phyloP scores from a whole-genome alignment of 2,888 invertebrate species.

The Myathropa florea region DNA sequence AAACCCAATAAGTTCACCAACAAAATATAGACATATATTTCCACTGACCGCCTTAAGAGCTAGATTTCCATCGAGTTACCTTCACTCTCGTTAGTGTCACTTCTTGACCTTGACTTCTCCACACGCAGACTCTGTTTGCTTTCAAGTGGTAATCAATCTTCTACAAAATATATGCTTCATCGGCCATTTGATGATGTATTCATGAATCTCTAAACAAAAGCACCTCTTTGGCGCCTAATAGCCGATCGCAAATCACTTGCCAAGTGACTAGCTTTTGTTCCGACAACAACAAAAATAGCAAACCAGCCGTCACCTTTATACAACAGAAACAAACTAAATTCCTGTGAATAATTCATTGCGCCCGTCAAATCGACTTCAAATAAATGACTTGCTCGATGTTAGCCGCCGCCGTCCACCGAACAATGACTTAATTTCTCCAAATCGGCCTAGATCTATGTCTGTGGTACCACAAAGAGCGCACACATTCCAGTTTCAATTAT shows the following conservation, averaged over 20 bases:
- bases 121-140: neutral
- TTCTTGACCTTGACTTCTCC: neutral
- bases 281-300: neutral
- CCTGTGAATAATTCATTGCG: conserved; percentile 18
- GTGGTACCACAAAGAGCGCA: conserved; percentile 8
- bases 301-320: neutral
- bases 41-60: too few species aligned
- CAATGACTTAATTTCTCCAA: conserved; percentile 58
- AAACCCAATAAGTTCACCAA: too few species aligned
- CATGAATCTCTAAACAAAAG: neutral
- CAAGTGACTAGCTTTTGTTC: neutral
- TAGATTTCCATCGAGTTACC: neutral
- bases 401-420: conserved; percentile 15
- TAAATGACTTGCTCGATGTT: conserved; percentile 47
- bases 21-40: too few species aligned
- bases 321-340: neutral
- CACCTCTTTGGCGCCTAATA: neutral
- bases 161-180: neutral
- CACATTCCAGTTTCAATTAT: conserved; percentile 61
- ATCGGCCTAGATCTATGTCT: conserved; percentile 30
- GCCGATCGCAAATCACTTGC: neutral
- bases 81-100: neutral
- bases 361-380: conserved; percentile 33
- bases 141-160: neutral
- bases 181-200: neutral